phyloP scores from a whole-genome alignment of 2,797 vertebrate genomes.

The Xerus rutilus region DNA sequence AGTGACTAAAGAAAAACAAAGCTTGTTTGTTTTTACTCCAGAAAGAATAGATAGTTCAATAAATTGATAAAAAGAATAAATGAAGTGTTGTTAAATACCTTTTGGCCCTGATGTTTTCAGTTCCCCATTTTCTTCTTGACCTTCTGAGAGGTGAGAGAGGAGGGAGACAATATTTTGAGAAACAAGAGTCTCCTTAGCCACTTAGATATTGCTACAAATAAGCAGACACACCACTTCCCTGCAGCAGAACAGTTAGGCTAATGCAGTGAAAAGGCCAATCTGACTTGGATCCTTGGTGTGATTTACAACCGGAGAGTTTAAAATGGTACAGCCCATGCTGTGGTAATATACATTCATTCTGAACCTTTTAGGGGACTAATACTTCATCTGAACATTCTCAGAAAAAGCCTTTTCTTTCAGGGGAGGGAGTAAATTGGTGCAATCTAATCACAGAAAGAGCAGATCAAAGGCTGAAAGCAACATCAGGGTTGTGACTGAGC shows the following conservation, averaged over 20 bases:
- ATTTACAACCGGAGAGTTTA: slow-evolving; percentile 67
- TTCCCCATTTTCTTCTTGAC: slow-evolving; percentile 27
- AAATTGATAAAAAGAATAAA: slow-evolving; percentile 17
- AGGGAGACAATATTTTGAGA: background rate
- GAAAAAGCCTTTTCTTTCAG: slow-evolving; percentile 50
- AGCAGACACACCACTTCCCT: slow-evolving; percentile 23
- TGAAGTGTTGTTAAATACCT: background rate
- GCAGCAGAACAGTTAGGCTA: slow-evolving; percentile 42
- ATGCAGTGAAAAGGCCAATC: slow-evolving; percentile 39
- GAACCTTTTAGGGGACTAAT: slow-evolving; percentile 70
- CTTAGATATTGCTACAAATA: slow-evolving; percentile 30
- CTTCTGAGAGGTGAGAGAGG: background rate
- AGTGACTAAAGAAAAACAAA: slow-evolving; percentile 52
- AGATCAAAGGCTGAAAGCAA: background rate
- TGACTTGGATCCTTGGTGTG: slow-evolving; percentile 45
- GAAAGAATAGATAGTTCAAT: background rate
- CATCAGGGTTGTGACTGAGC: slow-evolving; percentile 19
- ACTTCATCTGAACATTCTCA: slow-evolving; percentile 74
- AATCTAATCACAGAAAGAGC: slow-evolving; percentile 45
- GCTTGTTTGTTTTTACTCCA: background rate
- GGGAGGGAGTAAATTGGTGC: slow-evolving; percentile 31
- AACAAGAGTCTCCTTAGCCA: slow-evolving; percentile 27
- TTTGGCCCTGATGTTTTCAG: background rate
- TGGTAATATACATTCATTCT: slow-evolving; percentile 66
- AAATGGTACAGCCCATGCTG: background rate